Percentiles rank a stretch among this genome's conserved stretches.
Evolutionary conservation across 37 sponge, comb jelly and placozoan genomes (phyloP).

Genomic region (Eunapius fragilis): DNA sequence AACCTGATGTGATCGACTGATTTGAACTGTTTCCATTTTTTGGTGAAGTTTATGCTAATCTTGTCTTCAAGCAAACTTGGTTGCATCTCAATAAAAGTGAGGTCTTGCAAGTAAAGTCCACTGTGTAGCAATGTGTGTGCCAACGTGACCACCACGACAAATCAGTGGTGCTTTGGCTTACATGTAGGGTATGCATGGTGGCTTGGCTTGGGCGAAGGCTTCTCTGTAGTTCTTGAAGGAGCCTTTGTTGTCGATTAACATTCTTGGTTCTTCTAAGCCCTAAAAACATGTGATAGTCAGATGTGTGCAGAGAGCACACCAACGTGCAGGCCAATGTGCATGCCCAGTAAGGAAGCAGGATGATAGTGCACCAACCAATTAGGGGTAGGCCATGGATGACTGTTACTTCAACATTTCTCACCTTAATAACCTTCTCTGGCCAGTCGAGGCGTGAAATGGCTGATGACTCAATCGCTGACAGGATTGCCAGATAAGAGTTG

Average conservation of each 20-base stretch:
- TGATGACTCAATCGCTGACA: constrained; percentile 89
- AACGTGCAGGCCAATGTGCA: too few relatives aligned
- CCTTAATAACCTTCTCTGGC: constrained; percentile 80
- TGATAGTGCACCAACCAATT: not conserved
- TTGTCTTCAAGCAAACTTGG: constrained; percentile 55
- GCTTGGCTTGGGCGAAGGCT: constrained; percentile 74
- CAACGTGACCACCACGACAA: not conserved
- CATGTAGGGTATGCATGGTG: constrained; percentile 95
- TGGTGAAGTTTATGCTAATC: constrained; percentile 55
- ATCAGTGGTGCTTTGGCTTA: constrained; percentile 29
- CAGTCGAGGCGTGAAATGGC: constrained; percentile 82
- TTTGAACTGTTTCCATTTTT: constrained; percentile 79
- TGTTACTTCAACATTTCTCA: not conserved
- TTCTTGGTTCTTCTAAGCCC: constrained; percentile 83
- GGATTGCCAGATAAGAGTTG: constrained; percentile 83
- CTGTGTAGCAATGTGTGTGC: constrained; percentile 27
- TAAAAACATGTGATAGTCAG: too few relatives aligned
- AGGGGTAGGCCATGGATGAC: not conserved
- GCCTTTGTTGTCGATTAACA: constrained; percentile 78
- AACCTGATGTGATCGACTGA: constrained; percentile 75
- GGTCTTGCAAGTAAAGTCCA: constrained; percentile 74
- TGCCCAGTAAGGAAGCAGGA: not conserved
- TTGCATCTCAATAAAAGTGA: constrained; percentile 72
- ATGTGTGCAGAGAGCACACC: too few relatives aligned
- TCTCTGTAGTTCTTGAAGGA: constrained; percentile 91